phyloP scores from a whole-genome alignment of 2,888 invertebrate species.

The Lasioglossum malachurum region DNA sequence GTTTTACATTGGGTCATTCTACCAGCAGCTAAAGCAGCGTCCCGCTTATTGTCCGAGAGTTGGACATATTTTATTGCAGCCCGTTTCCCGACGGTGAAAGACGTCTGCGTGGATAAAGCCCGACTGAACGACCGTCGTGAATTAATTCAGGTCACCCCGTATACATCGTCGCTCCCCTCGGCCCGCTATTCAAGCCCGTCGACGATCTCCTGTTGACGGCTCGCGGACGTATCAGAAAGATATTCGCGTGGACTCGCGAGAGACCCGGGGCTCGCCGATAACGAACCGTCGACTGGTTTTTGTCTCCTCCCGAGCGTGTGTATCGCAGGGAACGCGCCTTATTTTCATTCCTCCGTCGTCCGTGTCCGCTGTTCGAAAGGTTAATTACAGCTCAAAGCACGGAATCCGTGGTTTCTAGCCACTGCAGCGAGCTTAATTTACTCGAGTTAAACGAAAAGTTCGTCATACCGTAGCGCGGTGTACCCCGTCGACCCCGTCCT shows the following conservation, averaged over 20 bases:
- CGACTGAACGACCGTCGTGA: neutral
- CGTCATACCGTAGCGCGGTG: conserved; percentile 21
- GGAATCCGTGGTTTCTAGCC: conserved; percentile 38
- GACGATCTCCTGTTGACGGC: conserved; percentile 1
- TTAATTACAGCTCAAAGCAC: conserved; percentile 59
- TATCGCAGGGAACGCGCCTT: neutral
- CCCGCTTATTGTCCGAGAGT: neutral
- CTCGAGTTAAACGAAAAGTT: conserved; percentile 55
- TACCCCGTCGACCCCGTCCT: neutral
- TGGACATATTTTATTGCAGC: neutral
- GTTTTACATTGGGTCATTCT: neutral
- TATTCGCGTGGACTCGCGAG: neutral
- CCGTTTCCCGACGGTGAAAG: neutral
- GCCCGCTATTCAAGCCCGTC: neutral
- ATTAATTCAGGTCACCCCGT: conserved; percentile 11
- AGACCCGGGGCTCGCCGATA: neutral
- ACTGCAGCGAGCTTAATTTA: conserved; percentile 53
- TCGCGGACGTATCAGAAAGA: neutral
- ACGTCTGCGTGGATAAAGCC: neutral
- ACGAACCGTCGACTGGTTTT: conserved; percentile 16
- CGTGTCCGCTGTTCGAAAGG: conserved; percentile 41
- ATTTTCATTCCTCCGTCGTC: conserved; percentile 31
- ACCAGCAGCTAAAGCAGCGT: neutral
- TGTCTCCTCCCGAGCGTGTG: neutral
- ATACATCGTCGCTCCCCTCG: neutral